Conservation (phyloP, 1,140 invertebrate genomes). For the Ectropis grisescens region DNA sequence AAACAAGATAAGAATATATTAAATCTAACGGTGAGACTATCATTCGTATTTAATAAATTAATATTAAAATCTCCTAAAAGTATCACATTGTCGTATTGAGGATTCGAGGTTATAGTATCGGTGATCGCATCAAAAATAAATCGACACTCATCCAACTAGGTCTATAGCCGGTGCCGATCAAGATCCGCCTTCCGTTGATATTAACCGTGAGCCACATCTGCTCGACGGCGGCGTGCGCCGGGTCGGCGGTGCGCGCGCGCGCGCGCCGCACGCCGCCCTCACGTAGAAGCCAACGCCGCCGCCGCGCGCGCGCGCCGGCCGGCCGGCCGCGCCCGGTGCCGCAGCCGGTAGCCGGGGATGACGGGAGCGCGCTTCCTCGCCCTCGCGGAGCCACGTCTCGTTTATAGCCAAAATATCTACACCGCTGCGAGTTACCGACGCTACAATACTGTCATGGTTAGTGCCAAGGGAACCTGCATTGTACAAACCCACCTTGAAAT, state of each 20-base stretch:
- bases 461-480: too few relatives aligned
- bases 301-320: neutral
- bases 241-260: neutral
- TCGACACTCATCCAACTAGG: conserved; percentile 9
- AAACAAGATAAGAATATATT: conserved; percentile 2
- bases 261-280: neutral
- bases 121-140: conserved; percentile 12
- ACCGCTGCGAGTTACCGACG: conserved; percentile 17
- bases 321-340: too few relatives aligned
- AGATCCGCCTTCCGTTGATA: neutral
- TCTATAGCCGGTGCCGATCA: conserved; percentile 14
- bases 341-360: too few relatives aligned
- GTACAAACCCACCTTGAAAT: too few relatives aligned
- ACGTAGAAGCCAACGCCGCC: conserved; percentile 12
- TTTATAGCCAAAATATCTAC: conserved; percentile 3
- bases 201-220: conserved; percentile 14
- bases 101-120: conserved; percentile 2
- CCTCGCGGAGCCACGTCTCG: conserved; percentile 3
- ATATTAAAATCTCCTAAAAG: conserved; percentile 11
- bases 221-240: conserved; percentile 1
- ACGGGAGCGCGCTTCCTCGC: too few relatives aligned
- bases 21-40: neutral
- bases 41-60: neutral
- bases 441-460: too few relatives aligned
- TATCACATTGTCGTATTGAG: conserved; percentile 1